Evolutionary conservation across 2,113 vertebrate genomes (phyloP).

Genomic region (Conger conger): DNA sequence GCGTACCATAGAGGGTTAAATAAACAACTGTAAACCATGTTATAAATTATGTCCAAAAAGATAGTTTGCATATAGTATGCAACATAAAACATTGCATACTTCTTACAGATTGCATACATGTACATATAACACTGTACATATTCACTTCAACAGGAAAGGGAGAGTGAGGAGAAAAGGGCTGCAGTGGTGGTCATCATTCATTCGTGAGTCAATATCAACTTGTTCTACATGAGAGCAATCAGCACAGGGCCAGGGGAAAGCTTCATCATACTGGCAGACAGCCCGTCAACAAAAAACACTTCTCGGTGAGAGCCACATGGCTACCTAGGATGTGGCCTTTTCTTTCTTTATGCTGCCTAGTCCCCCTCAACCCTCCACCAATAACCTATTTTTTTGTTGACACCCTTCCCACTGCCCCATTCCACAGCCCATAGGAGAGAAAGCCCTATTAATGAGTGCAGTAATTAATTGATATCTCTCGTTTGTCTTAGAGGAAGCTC

Average conservation of each 20-base stretch:
- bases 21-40: neutral
- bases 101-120: neutral
- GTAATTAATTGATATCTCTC: constrained; percentile 93
- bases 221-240: constrained; percentile 95
- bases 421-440: constrained; percentile 54
- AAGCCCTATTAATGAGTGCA: constrained; percentile 82
- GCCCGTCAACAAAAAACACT: constrained; percentile 68
- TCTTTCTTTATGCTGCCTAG: neutral
- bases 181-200: constrained; percentile 78
- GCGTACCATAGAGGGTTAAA: too few species aligned
- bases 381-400: constrained; percentile 42
- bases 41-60: neutral
- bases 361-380: constrained; percentile 23
- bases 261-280: constrained; percentile 78
- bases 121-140: neutral
- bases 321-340: constrained; percentile 37
- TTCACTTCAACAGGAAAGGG: constrained; percentile 21
- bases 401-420: constrained; percentile 34
- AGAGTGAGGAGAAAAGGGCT: constrained; percentile 45
- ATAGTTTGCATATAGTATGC: neutral
- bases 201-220: constrained; percentile 88
- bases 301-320: constrained; percentile 22
- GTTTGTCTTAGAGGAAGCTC: constrained; percentile 74
- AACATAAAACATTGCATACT: neutral
- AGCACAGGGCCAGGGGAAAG: constrained; percentile 83